Conservation (phyloP, 1,140 invertebrate genomes). For the Cepaea nemoralis region DNA sequence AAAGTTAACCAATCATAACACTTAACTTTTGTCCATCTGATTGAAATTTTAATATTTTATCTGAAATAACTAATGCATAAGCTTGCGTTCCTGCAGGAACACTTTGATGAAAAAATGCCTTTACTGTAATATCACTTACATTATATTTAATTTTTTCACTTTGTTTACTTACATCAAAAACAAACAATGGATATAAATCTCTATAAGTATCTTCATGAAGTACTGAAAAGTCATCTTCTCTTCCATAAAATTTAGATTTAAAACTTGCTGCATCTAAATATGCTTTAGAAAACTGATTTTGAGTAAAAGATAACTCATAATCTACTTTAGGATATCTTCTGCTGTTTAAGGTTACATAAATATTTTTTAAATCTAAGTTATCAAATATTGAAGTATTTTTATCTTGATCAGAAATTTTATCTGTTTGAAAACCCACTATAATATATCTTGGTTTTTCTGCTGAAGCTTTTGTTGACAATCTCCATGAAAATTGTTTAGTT, state of each 20-base stretch:
- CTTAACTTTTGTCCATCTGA: not conserved
- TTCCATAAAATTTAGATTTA: constrained; percentile 1
- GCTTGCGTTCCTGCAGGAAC: not conserved
- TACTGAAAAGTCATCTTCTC: not conserved
- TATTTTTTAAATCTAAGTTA: not conserved
- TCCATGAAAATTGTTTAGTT: not conserved
- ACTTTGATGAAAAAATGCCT: not conserved
- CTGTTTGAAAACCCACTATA: not conserved
- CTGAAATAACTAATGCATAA: not conserved
- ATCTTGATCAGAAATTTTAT: not conserved
- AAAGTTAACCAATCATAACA: not conserved
- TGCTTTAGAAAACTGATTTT: not conserved
- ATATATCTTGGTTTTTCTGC: not conserved
- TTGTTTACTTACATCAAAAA: constrained; percentile 7
- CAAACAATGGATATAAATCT: not conserved
- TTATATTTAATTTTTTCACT: not conserved
- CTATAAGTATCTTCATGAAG: not conserved
- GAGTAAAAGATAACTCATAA: not conserved
- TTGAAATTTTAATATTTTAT: not conserved
- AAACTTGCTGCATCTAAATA: not conserved
- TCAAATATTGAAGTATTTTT: not conserved
- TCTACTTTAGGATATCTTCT: not conserved
- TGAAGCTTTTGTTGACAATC: not conserved
- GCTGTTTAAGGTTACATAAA: not conserved
- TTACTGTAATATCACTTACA: not conserved